phyloP scores from a whole-genome alignment of 2,797 vertebrate species.

The Oreortyx pictus region DNA sequence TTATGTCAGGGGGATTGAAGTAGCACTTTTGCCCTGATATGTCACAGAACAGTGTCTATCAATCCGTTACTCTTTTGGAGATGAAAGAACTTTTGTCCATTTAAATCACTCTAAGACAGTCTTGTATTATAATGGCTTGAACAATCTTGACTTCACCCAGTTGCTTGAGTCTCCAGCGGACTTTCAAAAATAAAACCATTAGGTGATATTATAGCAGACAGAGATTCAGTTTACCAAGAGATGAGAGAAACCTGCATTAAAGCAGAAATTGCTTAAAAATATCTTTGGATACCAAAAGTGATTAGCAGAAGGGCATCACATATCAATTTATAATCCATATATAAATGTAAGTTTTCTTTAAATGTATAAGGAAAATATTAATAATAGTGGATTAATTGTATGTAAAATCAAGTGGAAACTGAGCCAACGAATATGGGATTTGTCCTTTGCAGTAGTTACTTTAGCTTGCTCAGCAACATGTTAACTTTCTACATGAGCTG shows the following conservation, averaged over 20 bases:
- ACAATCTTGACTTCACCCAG: conserved; percentile 28
- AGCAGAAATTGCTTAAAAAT: not conserved
- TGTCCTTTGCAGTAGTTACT: not conserved
- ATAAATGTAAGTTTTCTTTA: not conserved
- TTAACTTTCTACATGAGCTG: conserved; percentile 24
- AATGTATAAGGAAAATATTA: not conserved
- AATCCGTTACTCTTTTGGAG: conserved; percentile 20
- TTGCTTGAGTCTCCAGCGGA: conserved; percentile 44
- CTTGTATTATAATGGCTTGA: conserved; percentile 53
- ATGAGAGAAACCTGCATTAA: conserved; percentile 11
- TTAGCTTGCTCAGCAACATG: not conserved
- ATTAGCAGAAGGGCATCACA: not conserved
- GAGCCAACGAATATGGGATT: not conserved
- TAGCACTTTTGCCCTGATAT: conserved; percentile 10
- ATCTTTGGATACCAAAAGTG: not conserved
- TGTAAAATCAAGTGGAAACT: not conserved
- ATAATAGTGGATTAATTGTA: not conserved
- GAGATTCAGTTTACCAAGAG: not conserved
- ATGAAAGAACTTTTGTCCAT: conserved; percentile 34
- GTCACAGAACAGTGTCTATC: not conserved
- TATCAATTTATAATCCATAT: not conserved
- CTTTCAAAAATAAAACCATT: conserved; percentile 61
- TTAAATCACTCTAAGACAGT: conserved; percentile 37
- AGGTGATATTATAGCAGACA: conserved; percentile 25
- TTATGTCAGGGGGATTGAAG: not conserved